Conservation (phyloP, 2,797 vertebrate genomes). For the Atherinosoma microstoma region DNA sequence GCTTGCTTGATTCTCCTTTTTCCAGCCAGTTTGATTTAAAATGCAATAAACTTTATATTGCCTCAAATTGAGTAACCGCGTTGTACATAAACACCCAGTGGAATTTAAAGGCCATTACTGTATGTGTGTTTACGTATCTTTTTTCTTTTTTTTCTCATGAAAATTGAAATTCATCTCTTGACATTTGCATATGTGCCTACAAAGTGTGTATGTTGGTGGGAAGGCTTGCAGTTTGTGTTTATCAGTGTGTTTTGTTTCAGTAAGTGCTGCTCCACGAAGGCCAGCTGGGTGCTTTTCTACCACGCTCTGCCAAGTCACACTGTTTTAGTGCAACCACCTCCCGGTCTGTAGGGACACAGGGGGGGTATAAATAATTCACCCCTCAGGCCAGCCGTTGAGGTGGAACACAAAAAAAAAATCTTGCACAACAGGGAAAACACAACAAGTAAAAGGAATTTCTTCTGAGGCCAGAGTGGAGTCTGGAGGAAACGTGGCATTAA, state of each 20-base stretch:
- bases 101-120: not conserved
- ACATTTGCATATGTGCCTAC: not conserved
- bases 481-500: conserved; percentile 42
- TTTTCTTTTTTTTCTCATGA: not conserved
- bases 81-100: not conserved
- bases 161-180: conserved; percentile 8
- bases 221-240: not conserved
- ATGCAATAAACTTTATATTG: not conserved
- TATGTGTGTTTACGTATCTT: conserved; percentile 3
- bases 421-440: conserved; percentile 48
- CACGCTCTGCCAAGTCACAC: conserved; percentile 62
- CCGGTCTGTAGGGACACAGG: conserved; percentile 81
- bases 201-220: not conserved
- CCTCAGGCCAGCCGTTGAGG: conserved; percentile 61
- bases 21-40: not conserved
- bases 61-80: not conserved
- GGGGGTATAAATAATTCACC: conserved; percentile 85
- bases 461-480: conserved; percentile 43
- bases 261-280: conserved; percentile 40
- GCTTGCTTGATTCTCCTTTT: not conserved
- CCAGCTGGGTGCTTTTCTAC: conserved; percentile 40
- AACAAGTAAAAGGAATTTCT: conserved; percentile 23
- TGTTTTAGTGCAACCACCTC: conserved; percentile 63
- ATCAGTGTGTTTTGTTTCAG: conserved; percentile 30
- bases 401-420: conserved; percentile 47